A percentile compares a stretch with the other conserved stretches of the same genome.
Conservation (phyloP, 2,113 vertebrate genomes). For the Enhydra lutris region DNA sequence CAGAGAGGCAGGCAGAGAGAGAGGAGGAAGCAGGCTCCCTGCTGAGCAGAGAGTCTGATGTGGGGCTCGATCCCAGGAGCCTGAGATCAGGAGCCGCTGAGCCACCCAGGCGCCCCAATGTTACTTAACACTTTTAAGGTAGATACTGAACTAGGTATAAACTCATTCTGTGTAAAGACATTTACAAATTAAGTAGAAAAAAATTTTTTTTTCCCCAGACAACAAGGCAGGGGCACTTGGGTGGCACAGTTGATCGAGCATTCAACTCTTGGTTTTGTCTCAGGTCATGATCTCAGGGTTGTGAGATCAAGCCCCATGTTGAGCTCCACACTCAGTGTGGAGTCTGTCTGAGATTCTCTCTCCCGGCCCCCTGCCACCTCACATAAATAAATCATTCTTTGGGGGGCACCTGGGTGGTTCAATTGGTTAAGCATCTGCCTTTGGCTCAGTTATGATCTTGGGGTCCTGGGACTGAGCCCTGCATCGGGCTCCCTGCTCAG, state of each 20-base stretch:
- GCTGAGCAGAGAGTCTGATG: too few relatives aligned
- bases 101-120: too few relatives aligned
- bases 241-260: not conserved
- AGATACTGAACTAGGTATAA: not conserved
- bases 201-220: not conserved
- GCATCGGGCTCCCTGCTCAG: not conserved
- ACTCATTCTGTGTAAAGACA: not conserved
- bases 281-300: not conserved
- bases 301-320: not conserved
- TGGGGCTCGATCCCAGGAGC: too few relatives aligned
- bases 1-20: too few relatives aligned
- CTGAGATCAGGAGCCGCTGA: too few relatives aligned
- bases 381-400: not conserved
- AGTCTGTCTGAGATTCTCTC: not conserved
- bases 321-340: not conserved
- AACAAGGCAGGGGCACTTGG: not conserved
- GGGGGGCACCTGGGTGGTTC: not conserved
- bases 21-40: too few relatives aligned
- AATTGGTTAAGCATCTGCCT: not conserved
- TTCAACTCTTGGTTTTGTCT: not conserved
- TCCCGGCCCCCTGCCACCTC: too few relatives aligned
- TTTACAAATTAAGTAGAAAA: not conserved
- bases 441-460: not conserved
- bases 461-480: not conserved
- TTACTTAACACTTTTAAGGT: not conserved